Evolutionary conservation across 2,113 vertebrate genomes (phyloP), one percentile per base, ranked within the genome.

Genomic region (Equus przewalskii): DNA sequence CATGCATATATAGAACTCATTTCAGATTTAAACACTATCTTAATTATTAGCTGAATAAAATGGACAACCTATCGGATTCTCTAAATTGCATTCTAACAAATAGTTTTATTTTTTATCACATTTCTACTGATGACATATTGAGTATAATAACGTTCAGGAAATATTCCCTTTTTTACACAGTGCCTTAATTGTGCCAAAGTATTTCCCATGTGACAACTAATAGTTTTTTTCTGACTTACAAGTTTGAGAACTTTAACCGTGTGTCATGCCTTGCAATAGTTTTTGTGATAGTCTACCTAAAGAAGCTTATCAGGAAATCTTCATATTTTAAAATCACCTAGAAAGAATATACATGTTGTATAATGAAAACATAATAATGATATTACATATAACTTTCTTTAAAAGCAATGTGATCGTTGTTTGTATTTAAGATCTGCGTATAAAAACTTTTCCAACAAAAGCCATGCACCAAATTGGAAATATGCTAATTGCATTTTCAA

Each of bases 11-110:
- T 98, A 99, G 98, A 99, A 99, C 99, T 99, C 98, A 99, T 99
- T 99, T 99, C 98, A 98, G 98, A 99, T 99, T 99, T 99, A 99
- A 98, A 98, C 98, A 99, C 98, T 99, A 99, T 99, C 99, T 99
- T 99, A 99, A 99, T 99, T 99, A 99, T 99, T 98, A 98, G 98
- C 98, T 98, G 99, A 99, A 99, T 98, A 99, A 99, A 99, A 99
- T 98, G 98, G 98, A 95, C 98, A 99, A 98, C 98, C 98, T 99
- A 99, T 99, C 97, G 76, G 98, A 96, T 98, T 99, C 98, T 98
- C 97, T 98, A 99, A 99, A 99, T 99, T 99, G 98, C 99, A 99
- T 98, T 99, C 98, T 98, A 98, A 99, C 98, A 99, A 99, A 99
- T 99, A 99, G 99, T 99, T 99, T 99, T 98, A 98, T 98, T 99